A percentile compares a stretch with the other conserved stretches of the same genome.
These are phyloP conservation scores for Eira barbara DNA, from an alignment of 2,113 vertebrate species.

Conservation along the genomic window DNA sequence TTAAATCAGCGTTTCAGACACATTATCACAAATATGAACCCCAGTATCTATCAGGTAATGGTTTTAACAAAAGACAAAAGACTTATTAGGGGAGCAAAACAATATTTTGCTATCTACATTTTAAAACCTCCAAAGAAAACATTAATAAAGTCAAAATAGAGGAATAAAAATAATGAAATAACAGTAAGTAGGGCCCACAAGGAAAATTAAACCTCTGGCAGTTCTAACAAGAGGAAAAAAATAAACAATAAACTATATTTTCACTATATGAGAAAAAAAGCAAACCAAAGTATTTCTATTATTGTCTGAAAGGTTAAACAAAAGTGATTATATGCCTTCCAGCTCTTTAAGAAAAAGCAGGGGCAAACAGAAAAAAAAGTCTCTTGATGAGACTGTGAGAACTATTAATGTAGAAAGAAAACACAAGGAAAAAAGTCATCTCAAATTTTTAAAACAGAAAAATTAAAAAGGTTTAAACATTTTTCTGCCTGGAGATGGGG, in stretches of 20 bases:
- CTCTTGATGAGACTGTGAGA: not conserved
- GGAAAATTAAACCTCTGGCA: not conserved
- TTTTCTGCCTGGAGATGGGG: not conserved
- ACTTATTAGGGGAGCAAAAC: not conserved
- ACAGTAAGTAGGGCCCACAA: not conserved
- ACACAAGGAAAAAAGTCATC: not conserved
- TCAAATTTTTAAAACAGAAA: not conserved
- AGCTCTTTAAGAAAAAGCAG: not conserved
- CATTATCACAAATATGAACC: not conserved
- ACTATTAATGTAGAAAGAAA: not conserved
- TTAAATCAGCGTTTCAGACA: not conserved
- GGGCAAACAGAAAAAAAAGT: not conserved
- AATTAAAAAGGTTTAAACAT: not conserved
- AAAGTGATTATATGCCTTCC: not conserved
- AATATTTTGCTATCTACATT: not conserved
- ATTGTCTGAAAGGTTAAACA: not conserved
- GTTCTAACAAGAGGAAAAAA: not conserved
- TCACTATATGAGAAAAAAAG: not conserved
- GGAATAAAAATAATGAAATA: not conserved
- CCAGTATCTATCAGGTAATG: not conserved
- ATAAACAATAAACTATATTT: not conserved
- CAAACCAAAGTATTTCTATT: not conserved
- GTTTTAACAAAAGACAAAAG: not conserved
- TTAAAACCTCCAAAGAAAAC: conserved; percentile 18
- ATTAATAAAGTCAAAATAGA: not conserved